Base-by-base conservation (phyloP, 2,113 vertebrate species). In the rat (Rattus norvegicus) region DNA sequence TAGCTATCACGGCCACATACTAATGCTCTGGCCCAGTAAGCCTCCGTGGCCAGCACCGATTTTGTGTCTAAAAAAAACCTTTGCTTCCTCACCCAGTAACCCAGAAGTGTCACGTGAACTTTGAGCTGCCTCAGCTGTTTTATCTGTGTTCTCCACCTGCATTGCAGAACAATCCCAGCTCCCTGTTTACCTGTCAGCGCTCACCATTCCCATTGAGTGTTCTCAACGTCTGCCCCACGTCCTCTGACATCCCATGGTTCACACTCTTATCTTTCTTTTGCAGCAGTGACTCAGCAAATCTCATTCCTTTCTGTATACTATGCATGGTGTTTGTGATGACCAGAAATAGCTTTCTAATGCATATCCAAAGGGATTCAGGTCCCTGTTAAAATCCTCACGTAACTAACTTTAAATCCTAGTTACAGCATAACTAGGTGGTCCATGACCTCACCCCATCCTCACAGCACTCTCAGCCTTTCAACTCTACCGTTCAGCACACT, bases 291-390 rank as follows among this genome's bases (percentile, higher is more conserved):
- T 36, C 47, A 52, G 63, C 79, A 65, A 43, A 14, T 24, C 69
- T 90, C 54, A 7, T 33, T 28, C 22, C 49, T 61, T 49, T n/a
- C 36, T 39, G 75, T 17, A 43, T 3, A 49, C 36, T 33, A 72
- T 43, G 84, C 56, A 54, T 39, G 91, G 33, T 94, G 85, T 87
- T 79, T 61, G 39, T 69, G 61, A 10, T 63, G 72, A 24, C 17
- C 36, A 79, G 67, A 93, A 88, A 77, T 90, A 61, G 17, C 63
- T 73, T 92, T 83, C 86, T 69, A 54, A 92, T 75, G n/a, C 33
- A 89, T 24, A 30, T 77, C 30, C 61, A 16, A 84, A 75, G 88
- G 9, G 5, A 12, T 73, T 43, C 61, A 76, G 5, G 56, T 61
- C n/a, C 33, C 75, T 13, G 61, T 43, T 63, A 69, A 79, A 90